Percentiles rank a stretch among this genome's conserved stretches.
Evolutionary conservation across 2,888 invertebrate genomes (phyloP).

Genomic region (Dascillus cervinus): DNA sequence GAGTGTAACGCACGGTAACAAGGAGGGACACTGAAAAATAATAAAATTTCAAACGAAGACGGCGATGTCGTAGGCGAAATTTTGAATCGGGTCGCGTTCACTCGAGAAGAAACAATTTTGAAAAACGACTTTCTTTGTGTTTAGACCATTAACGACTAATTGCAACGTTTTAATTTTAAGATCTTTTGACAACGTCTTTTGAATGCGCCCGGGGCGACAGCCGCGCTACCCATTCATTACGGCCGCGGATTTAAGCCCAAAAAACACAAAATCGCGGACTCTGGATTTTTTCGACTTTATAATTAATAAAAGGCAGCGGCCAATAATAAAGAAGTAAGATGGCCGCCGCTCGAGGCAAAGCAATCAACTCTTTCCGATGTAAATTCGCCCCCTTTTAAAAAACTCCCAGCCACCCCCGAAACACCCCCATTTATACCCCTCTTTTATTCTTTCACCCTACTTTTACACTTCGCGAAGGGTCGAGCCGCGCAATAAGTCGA

Average conservation of each 20-base stretch:
- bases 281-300: no score
- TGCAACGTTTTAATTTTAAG: slow-evolving; percentile 42
- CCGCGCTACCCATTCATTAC: no score
- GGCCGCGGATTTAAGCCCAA: no score
- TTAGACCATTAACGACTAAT: slow-evolving; percentile 41
- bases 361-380: slow-evolving; percentile 44
- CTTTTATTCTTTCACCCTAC: slow-evolving; percentile 43
- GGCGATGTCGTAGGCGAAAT: no score
- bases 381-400: slow-evolving; percentile 38
- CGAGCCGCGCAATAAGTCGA: slow-evolving; percentile 17
- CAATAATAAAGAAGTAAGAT: slow-evolving; percentile 41
- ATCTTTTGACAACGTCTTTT: slow-evolving; percentile 39
- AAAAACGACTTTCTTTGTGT: slow-evolving; percentile 44
- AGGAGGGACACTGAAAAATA: no score
- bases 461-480: slow-evolving; percentile 37
- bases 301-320: slow-evolving; percentile 34
- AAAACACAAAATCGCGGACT: no score
- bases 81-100: slow-evolving; percentile 25
- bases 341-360: slow-evolving; percentile 37
- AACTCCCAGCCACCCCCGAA: slow-evolving; percentile 32
- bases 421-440: slow-evolving; percentile 38
- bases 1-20: no score
- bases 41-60: no score
- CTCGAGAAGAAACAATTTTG: slow-evolving; percentile 42
- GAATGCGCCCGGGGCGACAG: no score